These are phyloP conservation scores for Xiphorhynchus elegans DNA, from an alignment of 2,113 vertebrate genomes.

Conservation along the genomic window DNA sequence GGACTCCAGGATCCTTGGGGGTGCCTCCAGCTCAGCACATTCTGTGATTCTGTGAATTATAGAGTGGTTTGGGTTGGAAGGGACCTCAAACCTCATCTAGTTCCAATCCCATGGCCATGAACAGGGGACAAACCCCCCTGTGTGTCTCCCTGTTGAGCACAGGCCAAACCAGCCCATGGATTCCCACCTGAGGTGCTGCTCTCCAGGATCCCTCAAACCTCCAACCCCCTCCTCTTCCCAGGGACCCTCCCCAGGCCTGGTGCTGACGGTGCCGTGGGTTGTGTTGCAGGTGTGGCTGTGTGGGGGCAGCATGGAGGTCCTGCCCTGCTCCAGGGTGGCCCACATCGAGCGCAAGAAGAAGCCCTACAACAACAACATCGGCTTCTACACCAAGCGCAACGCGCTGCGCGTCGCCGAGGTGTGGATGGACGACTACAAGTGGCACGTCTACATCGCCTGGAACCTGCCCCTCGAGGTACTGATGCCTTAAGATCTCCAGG, in stretches of 20 bases:
- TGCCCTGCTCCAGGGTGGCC: slow-evolving; percentile 94
- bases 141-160: fast-evolving
- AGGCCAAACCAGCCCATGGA: background rate
- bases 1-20: background rate
- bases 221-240: background rate
- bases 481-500: background rate
- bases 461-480: slow-evolving; percentile 93
- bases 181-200: background rate
- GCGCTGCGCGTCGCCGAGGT: slow-evolving; percentile 95
- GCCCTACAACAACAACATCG: slow-evolving; percentile 94
- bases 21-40: background rate
- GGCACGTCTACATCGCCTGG: slow-evolving; percentile 96
- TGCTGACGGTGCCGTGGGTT: background rate
- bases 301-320: slow-evolving; percentile 97
- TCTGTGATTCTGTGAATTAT: background rate
- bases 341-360: slow-evolving; percentile 96
- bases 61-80: background rate
- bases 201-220: background rate
- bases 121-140: background rate
- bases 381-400: slow-evolving; percentile 93
- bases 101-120: background rate
- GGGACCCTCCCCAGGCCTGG: fast-evolving
- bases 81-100: no score
- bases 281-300: slow-evolving; percentile 91
- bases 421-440: slow-evolving; percentile 98